Base-by-base conservation (phyloP, 2,888 invertebrate genomes). In the Hedya salicella region DNA sequence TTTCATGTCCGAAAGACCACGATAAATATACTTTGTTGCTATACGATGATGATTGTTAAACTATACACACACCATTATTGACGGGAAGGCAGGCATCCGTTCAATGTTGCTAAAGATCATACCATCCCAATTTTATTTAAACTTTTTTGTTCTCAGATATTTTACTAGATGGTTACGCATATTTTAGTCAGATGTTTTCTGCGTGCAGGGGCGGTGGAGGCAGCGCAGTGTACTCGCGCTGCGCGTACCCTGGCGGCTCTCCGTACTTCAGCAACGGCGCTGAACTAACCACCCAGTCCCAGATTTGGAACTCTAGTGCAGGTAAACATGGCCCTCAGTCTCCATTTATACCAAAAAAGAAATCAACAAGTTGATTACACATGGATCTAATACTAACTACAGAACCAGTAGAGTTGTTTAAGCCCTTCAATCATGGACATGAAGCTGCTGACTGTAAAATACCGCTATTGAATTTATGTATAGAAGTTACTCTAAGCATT, bases 291-390 rank as follows among this genome's bases (percentile, higher is more conserved):
- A 67, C 83, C 52, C 89, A 86, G 73, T 67, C 83, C 49, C 89
- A 86, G 74, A 79, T 88, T 59, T 90, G 90, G 90, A 78, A 79
- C 65, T 73, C 87, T 40, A 79, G 80, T 63, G 80, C 86, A 73
- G 89, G 89, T 88, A 71, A 39, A 50, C 14, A 39, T 8, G 17
- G 39, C 17, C n/a, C 11, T 3, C 48, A 25, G 8, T 17, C 14
- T 9, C 36, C 36, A 40, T 25, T 25, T 25, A 25, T 4, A 25
- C 30, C 16, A 9, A 32, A 32, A 42, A 53, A 39, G 4, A 39
- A 6, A 1, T 36, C 9, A 36, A 36, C 8, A 36, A 36, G 9
- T 8, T n/a, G n/a, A 9, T 9, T 32, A 9, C 36, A 36, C 36
- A 36, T 11, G 9, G 6, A 3, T 25, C 25, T 4, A 25, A 4